Evolutionary conservation across 2,888 invertebrate species (phyloP), one percentile per base, ranked within the genome.

Genomic region (Dolomedes plantarius): DNA sequence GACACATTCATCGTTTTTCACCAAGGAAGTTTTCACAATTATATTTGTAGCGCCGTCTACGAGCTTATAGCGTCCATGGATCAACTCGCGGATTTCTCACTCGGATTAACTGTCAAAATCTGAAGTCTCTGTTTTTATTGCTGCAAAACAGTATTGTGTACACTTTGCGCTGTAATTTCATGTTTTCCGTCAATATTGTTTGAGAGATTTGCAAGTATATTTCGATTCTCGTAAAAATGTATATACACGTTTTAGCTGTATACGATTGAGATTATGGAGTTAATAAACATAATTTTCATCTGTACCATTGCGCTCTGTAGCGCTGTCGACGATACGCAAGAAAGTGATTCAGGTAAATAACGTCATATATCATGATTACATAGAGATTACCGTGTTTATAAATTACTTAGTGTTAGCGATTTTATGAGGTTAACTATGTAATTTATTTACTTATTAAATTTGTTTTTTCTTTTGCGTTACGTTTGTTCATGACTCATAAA

Each of bases 141-240:
- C 56, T 56, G 56, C 23, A 46, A 46, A 46, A 41, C 56, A 23
- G 56, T 56, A 56, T 56, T 56, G 56, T 56, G 56, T 56, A 23
- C 2, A 56, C 11, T 6, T 11, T 16, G 41, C 1, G n/a, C 2
- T 13, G 13, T 16, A 11, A 13, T 13, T 46, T 5, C 13, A 13
- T 46, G 1, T 46, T 11, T 46, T 46, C 6, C 9, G 5, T 16
- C 41, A 16, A 2, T 9, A 5, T 16, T 16, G 36, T 11, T 46
- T 46, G 16, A 36, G 36, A 7, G 5, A 36, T 36, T 7, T 7
- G 36, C 9, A 16, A 16, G 16, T 23, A 16, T 56, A 23, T 56
- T 56, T 56, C 1, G 3, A 5, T 46, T 56, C 19, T 2, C 11
- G 23, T 23, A 56, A 56, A 56, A 56, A 56, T 56, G 56, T 56